Evolutionary conservation across 2,888 invertebrate genomes (phyloP), one percentile per base, ranked within the genome.

Genomic region (Anoncus sp.): DNA sequence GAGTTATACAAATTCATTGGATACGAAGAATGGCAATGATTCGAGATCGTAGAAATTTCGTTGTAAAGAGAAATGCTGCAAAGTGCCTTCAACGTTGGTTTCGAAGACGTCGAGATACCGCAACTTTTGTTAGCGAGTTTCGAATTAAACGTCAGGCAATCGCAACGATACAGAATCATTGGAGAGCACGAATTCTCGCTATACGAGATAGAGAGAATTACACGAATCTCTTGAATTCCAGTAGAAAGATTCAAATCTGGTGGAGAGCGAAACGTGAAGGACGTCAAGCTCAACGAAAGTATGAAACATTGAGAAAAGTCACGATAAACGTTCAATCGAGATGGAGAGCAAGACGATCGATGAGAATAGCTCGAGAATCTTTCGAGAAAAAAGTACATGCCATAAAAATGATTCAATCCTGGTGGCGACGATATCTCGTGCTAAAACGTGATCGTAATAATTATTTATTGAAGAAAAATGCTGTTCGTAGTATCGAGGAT

Each of bases 1-100:
- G 88, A 14, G 89, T 90, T 16, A 94, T 96, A 69, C 95, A 96
- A 85, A 85, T 84, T 49, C 93, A 92, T 92, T 95, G 94, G 93
- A 92, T 92, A 14, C 87, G 90, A 14, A 91, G 92, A 43, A 86
- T 79, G 67, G 87, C 92, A 55, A 92, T 91, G 91, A 91, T 92
- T 91, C 82, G 90, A 22, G 79, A 84, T 18, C 67, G 83, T 59
- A 66, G 59, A 49, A 31, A 53, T 7, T 87, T 81, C 70, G 6
- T 80, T 4, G 5, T 31, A 0, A 51, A 70, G 12, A 84, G 65
- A 60, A 51, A 83, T 31, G 91, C 91, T 0, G 90, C 87, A 2
- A 27, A 89, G 0, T 92, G 87, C 80, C 92, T 95, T 63, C 94
- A 94, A 85, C 89, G 85, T 14, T 93, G 92, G 92, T 94, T 92